These are phyloP conservation scores for Hylia prasina DNA, from an alignment of 2,113 vertebrate species.

Conservation along the genomic window DNA sequence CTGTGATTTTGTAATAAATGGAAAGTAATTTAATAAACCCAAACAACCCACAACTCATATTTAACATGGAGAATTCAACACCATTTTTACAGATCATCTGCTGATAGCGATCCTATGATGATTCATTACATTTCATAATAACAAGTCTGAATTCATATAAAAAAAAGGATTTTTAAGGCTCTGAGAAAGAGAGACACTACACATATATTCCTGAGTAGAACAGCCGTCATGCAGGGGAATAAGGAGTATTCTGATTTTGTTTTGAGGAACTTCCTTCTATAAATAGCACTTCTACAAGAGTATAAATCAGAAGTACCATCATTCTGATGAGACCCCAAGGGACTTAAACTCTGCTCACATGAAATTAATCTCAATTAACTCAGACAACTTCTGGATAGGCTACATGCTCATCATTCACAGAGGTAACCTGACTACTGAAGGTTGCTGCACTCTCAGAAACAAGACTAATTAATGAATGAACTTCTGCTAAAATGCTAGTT, in stretches of 20 bases:
- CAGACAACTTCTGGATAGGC: background rate
- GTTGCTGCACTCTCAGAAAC: background rate
- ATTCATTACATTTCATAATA: background rate
- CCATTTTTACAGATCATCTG: background rate
- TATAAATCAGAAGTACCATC: conserved; percentile 2
- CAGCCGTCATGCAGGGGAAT: background rate
- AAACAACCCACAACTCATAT: background rate
- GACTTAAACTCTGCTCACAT: background rate
- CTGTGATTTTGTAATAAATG: background rate
- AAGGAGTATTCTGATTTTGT: conserved; percentile 19
- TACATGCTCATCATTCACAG: background rate
- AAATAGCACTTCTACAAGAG: background rate
- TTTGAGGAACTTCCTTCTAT: background rate
- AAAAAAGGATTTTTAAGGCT: background rate
- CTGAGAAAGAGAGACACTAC: background rate
- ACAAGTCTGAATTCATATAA: background rate
- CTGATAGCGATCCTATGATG: background rate
- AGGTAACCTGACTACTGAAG: background rate
- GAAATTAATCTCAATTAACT: conserved; percentile 37
- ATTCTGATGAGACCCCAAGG: background rate
- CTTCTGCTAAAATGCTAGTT: background rate
- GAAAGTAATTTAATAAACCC: background rate
- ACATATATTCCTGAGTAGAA: background rate
- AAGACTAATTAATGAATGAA: background rate
- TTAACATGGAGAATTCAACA: background rate